Evolutionary conservation across 2,797 vertebrate species (phyloP).

Genomic region (Artibeus jamaicensis): DNA sequence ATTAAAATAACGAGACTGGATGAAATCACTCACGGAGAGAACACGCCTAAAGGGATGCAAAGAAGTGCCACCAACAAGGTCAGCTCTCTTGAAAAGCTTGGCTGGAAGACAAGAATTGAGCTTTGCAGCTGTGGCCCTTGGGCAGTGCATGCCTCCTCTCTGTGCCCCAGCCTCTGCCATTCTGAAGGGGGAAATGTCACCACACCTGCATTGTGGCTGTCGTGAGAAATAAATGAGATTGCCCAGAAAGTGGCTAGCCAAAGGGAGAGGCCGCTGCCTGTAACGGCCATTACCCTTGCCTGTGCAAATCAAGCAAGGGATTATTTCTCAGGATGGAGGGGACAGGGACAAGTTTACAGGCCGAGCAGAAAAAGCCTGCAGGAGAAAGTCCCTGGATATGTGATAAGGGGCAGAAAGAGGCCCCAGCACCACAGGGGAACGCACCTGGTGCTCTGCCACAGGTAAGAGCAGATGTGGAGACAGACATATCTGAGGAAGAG

Average conservation of each 20-base stretch:
- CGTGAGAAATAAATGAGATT: neutral
- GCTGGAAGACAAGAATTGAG: neutral
- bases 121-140: neutral
- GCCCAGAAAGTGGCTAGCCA: neutral
- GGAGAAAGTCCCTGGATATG: neutral
- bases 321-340: neutral
- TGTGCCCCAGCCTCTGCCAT: neutral
- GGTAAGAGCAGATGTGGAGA: neutral
- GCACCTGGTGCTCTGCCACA: neutral
- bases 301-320: neutral
- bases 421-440: neutral
- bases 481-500: neutral
- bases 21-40: neutral
- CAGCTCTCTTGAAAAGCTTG: neutral
- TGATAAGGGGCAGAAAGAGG: neutral
- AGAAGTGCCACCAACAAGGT: neutral
- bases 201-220: neutral
- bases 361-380: neutral
- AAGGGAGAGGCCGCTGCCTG: neutral
- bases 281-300: neutral
- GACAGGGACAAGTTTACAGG: neutral
- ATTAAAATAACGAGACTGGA: conserved; percentile 53
- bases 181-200: neutral
- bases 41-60: neutral
- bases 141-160: neutral